Evolutionary conservation across 2,888 invertebrate species (phyloP).

Genomic region (Rhamphomyia laevipes): DNA sequence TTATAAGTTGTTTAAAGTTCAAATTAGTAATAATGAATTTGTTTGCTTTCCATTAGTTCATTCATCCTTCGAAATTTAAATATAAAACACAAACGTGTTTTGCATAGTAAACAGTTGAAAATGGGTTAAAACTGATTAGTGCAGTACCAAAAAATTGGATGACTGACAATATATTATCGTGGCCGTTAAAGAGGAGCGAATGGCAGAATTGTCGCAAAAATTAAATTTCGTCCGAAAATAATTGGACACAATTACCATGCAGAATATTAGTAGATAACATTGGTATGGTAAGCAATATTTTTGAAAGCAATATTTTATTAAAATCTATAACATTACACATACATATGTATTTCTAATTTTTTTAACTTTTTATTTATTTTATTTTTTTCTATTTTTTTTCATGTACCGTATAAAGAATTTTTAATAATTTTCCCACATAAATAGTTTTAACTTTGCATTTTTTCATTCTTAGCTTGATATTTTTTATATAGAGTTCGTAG

Average conservation of each 20-base stretch:
- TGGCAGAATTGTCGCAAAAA: background rate
- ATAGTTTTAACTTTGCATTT: too few species aligned
- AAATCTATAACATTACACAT: too few species aligned
- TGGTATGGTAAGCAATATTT: too few species aligned
- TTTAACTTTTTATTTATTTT: too few species aligned
- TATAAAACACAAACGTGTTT: background rate
- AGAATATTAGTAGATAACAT: slow-evolving; percentile 1
- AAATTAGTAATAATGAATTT: background rate
- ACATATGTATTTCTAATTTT: too few species aligned
- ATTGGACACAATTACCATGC: background rate
- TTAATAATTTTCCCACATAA: too few species aligned
- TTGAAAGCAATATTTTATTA: too few species aligned
- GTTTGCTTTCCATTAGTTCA: background rate
- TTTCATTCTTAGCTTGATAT: too few species aligned
- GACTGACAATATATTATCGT: background rate
- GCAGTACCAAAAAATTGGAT: slow-evolving; percentile 6
- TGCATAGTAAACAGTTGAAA: background rate
- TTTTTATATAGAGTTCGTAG: too few species aligned
- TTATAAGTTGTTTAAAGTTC: background rate
- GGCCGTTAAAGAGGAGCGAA: background rate
- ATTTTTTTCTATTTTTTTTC: too few species aligned
- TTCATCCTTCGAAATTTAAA: background rate
- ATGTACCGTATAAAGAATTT: too few species aligned
- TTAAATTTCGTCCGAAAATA: background rate
- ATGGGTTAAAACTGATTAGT: background rate